These are phyloP conservation scores for Xestia c-nigrum DNA, from an alignment of 2,888 invertebrate species.

Conservation along the genomic window DNA sequence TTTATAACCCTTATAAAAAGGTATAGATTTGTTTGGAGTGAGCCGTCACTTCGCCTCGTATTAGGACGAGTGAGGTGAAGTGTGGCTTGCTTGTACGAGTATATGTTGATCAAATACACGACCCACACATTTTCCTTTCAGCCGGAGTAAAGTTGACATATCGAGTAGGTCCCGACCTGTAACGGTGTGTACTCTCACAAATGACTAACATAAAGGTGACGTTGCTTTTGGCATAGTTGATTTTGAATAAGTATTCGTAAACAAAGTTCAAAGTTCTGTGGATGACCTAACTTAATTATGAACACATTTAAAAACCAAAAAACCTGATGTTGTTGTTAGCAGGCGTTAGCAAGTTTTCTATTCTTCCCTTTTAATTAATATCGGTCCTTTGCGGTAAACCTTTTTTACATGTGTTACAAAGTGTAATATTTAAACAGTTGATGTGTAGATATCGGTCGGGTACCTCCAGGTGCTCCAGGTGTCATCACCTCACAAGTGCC, in stretches of 20 bases:
- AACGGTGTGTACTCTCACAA: conserved; percentile 2
- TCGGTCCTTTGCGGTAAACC: not conserved
- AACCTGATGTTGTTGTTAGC: not conserved
- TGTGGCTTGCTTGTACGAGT: not conserved
- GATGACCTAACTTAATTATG: not conserved
- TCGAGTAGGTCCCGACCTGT: not conserved
- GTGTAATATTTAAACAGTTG: not conserved
- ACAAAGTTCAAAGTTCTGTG: not conserved
- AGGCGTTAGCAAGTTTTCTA: not conserved
- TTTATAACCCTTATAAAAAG: not conserved
- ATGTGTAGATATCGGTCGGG: not conserved
- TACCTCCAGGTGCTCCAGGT: conserved; percentile 2
- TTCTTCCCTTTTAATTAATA: not conserved
- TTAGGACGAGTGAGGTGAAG: conserved; percentile 27
- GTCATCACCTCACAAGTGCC: not conserved
- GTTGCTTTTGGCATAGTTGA: not conserved
- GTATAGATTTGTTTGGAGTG: not conserved
- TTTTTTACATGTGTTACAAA: conserved; percentile 13
- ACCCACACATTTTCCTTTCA: conserved; percentile 20
- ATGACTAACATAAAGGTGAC: conserved; percentile 15
- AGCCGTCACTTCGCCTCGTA: conserved; percentile 2
- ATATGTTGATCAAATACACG: conserved; percentile 15
- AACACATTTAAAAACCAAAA: not conserved
- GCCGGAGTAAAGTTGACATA: conserved; percentile 17
- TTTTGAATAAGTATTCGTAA: conserved; percentile 2